Evolutionary conservation across 1,140 invertebrate genomes (phyloP).

Genomic region (Nebria ingens): DNA sequence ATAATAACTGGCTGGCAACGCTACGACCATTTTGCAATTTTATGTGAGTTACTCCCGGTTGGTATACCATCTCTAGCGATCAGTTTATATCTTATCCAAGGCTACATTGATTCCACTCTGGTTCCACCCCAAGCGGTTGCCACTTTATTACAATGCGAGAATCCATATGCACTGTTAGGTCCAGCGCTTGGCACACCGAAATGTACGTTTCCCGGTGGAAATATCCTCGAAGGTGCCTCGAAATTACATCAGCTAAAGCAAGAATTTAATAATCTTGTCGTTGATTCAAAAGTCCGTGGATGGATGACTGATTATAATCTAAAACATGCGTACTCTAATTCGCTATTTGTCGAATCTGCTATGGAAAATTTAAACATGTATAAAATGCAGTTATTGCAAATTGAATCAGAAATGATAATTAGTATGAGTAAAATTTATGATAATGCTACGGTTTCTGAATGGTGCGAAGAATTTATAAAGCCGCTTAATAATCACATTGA

Average conservation of each 20-base stretch:
- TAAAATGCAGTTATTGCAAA: conserved; percentile 41
- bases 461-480: conserved; percentile 53
- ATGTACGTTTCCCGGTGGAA: conserved; percentile 42
- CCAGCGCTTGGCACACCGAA: conserved; percentile 1
- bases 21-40: conserved; percentile 85
- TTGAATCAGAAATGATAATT: conserved; percentile 52
- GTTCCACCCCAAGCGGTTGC: conserved; percentile 32
- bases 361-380: conserved; percentile 51
- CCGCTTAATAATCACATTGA: conserved; percentile 34
- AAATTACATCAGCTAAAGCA: conserved; percentile 32
- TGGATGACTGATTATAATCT: conserved; percentile 76
- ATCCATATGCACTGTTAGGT: background rate
- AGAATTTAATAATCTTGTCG: conserved; percentile 15
- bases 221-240: conserved; percentile 37
- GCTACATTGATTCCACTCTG: conserved; percentile 34
- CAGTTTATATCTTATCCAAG: background rate
- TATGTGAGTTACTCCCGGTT: conserved; percentile 84
- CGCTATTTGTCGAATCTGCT: conserved; percentile 57
- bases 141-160: background rate
- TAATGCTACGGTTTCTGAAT: conserved; percentile 61
- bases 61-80: conserved; percentile 66
- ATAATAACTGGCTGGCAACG: conserved; percentile 72
- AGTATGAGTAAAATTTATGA: conserved; percentile 60
- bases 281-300: conserved; percentile 20
- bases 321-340: conserved; percentile 63